Base-by-base conservation (phyloP, 2,113 vertebrate genomes). In the Chaetops frenatus region DNA sequence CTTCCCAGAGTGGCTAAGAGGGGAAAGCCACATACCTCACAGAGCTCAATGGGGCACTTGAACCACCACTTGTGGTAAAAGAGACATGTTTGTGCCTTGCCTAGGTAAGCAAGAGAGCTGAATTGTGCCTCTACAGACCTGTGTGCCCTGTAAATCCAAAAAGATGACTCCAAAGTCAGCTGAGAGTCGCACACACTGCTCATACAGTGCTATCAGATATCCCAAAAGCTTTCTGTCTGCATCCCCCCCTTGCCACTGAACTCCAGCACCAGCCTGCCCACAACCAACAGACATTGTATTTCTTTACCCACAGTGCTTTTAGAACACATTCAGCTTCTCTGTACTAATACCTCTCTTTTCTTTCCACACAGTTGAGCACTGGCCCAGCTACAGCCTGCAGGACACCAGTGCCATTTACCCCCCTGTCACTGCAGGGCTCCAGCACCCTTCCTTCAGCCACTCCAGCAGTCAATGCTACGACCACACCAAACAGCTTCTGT, bases 351-450 rank as follows among this genome's bases (percentile, higher is more conserved):
- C 6, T 61, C 42, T 61, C 10, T 54, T 5, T 65, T 20, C 66
- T 40, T 29, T 36, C 44, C 64, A 29, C 12, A 9, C 10, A 58
- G 47, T 15, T 42, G 48, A 70, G 20, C 11, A 1, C 47, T 45
- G 2, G 1, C 40, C 29, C 73, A 40, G 73, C 36, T n/a, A n/a
- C n/a, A n/a, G n/a, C n/a, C n/a, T 21, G 5, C 9, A 65, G 73
- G 29, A 53, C 51, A 42, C 12, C 5, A 45, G 47, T 6, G 80
- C 21, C 71, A 29, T n/a, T 54, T 7, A 36, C 22, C 28, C 33
- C 48, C n/a, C 47, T 44, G 35, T 2, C 45, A 23, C 4, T 44
- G 57, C 1, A 58, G 53, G 62, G 76, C 27, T 1, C 0, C 0
- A 58, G 57, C 61, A 51, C 7, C 51, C 17, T 10, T 51, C 47